Evolutionary conservation across 2,113 vertebrate genomes (phyloP), one percentile per base, ranked within the genome.

Genomic region (Phyllopteryx taeniolatus): DNA sequence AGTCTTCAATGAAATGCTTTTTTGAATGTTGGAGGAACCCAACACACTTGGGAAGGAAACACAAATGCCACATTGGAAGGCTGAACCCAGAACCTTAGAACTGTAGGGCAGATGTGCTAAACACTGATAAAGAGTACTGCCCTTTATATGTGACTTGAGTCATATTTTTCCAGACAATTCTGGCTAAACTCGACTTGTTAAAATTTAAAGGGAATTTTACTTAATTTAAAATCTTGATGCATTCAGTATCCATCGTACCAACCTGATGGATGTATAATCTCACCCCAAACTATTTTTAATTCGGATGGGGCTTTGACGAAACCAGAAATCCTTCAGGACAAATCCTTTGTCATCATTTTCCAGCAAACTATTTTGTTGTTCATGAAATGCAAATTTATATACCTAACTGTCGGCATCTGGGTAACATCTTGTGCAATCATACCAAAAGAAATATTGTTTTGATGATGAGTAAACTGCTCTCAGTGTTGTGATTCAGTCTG

Each of bases 391-490:
- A 75, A 70, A 85, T 69, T 75, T 39, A 47, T 46, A 68, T 59
- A 70, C 39, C 60, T 78, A 68, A 81, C 73, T 82, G 79, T 68
- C 39, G 76, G 70, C 79, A 86, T 86, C 87, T 88, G 84, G 83
- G 73, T 73, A 13, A 69, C 27, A 79, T 85, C 78, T 78, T 49
- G 79, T 59, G 43, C 51, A 60, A 79, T 81, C 56, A 72, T 80
- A 80, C 44, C 53, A 76, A 77, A 74, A 72, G 49, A 64, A 70
- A 82, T 81, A 74, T 65, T 33, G 68, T 51, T 43, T 77, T 67
- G 56, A 59, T 89, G 84, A 91, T 78, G 60, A 79, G 83, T 80
- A 74, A 71, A 88, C 53, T 81, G 82, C 80, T 86, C 76, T 51
- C n/a, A 42, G 7, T 73, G 72, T 65, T 72, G 86, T 75, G 81